Percentiles rank a stretch among this genome's conserved stretches.
These are phyloP conservation scores for Zalophus californianus DNA, from an alignment of 2,797 vertebrate species.

Conservation along the genomic window DNA sequence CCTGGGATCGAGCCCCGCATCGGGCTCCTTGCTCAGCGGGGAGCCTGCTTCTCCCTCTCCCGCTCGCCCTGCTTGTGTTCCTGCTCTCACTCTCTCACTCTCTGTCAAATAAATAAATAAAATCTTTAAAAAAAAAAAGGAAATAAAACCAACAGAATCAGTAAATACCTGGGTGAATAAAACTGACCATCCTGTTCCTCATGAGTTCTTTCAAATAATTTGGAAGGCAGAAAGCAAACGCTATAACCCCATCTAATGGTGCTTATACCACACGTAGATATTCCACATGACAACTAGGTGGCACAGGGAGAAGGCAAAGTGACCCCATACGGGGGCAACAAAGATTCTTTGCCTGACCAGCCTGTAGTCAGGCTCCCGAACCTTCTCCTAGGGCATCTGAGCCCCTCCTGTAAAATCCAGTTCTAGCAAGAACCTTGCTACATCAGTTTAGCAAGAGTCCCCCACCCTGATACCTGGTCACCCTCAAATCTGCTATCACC, in stretches of 20 bases:
- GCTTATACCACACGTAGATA: accelerated
- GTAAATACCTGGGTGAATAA: neutral
- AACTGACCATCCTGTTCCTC: neutral
- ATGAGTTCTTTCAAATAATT: neutral
- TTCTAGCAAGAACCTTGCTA: neutral
- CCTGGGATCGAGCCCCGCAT: too few relatives aligned
- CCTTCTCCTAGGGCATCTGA: neutral
- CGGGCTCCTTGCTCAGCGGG: too few relatives aligned
- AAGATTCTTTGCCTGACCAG: neutral
- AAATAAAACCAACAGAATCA: neutral
- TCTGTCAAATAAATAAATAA: too few relatives aligned
- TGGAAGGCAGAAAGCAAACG: neutral
- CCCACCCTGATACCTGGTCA: neutral
- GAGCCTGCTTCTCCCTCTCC: too few relatives aligned
- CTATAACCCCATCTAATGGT: neutral
- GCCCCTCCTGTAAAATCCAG: neutral
- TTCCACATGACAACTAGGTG: accelerated
- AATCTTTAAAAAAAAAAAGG: too few relatives aligned
- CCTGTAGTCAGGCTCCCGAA: neutral
- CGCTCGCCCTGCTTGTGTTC: too few relatives aligned
- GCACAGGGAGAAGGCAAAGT: too few relatives aligned
- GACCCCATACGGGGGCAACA: neutral
- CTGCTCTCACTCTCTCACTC: too few relatives aligned
- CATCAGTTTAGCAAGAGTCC: neutral
- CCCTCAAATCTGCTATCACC: neutral